Conservation (phyloP, 2,797 vertebrate genomes). For the Pachyuromys duprasi region DNA sequence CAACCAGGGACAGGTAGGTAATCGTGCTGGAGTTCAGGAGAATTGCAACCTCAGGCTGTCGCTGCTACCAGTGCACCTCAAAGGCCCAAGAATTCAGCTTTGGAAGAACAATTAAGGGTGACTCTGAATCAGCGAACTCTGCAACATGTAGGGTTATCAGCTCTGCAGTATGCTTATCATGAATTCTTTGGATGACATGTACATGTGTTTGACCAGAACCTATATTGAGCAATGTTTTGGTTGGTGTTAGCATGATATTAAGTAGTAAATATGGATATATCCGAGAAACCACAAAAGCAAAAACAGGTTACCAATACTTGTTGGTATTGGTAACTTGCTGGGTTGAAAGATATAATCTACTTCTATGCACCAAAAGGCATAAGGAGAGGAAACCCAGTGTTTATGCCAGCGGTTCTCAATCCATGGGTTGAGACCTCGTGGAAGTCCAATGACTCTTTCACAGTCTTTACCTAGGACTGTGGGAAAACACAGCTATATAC, state of each 20-base stretch:
- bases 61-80: not conserved
- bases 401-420: not conserved
- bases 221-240: not conserved
- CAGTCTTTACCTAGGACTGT: not conserved
- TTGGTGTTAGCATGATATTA: not conserved
- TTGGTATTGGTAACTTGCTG: too few species aligned
- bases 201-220: not conserved
- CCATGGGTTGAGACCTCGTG: not conserved
- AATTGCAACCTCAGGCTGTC: not conserved
- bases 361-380: not conserved
- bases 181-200: not conserved
- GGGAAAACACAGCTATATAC: not conserved
- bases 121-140: not conserved
- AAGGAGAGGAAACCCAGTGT: not conserved
- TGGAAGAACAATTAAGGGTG: not conserved
- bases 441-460: not conserved
- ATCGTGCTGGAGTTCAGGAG: not conserved
- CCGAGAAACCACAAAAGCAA: conserved; percentile 37
- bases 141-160: not conserved
- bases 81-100: not conserved
- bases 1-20: not conserved
- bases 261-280: conserved; percentile 8
- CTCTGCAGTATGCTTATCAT: not conserved
- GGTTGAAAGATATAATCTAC: conserved; percentile 9
- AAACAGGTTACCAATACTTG: conserved; percentile 9